Conservation (phyloP, 1,140 invertebrate genomes). For the Drosophila grimshawi region DNA sequence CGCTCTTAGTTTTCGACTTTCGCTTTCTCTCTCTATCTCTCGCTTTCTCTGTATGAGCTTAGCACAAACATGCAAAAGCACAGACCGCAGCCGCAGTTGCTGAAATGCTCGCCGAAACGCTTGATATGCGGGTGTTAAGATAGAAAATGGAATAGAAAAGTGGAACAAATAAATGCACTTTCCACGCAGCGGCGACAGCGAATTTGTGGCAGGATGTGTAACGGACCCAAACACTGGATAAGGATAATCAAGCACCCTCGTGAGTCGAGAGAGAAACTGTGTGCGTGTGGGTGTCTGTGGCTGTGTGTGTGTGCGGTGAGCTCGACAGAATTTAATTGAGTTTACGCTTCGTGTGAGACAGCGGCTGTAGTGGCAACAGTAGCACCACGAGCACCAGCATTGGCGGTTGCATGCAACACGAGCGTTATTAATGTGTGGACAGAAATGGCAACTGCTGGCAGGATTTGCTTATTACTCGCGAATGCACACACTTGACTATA, state of each 20-base stretch:
- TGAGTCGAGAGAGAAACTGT: slow-evolving; percentile 7
- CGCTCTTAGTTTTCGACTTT: background rate
- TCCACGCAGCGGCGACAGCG: background rate
- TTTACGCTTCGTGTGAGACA: slow-evolving; percentile 71
- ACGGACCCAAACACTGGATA: slow-evolving; percentile 45
- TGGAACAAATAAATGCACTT: slow-evolving; percentile 54
- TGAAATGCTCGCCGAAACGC: slow-evolving; percentile 4
- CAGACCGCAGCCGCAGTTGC: slow-evolving; percentile 3
- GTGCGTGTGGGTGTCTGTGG: background rate
- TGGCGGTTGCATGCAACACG: slow-evolving; percentile 34
- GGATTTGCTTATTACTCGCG: slow-evolving; percentile 26
- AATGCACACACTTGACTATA: slow-evolving; percentile 33
- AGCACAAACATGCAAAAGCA: slow-evolving; percentile 14
- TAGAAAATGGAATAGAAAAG: slow-evolving; percentile 35
- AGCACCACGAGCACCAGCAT: slow-evolving; percentile 7
- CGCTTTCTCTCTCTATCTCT: too few species aligned
- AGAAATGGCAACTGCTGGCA: slow-evolving; percentile 13
- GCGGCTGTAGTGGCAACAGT: slow-evolving; percentile 2
- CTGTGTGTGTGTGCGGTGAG: slow-evolving; percentile 1
- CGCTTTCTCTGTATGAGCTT: background rate
- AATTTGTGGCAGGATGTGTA: slow-evolving; percentile 43
- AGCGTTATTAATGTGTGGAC: slow-evolving; percentile 61
- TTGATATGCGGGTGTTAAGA: slow-evolving; percentile 18
- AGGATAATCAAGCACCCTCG: slow-evolving; percentile 74
- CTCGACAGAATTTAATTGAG: slow-evolving; percentile 82